Evolutionary conservation across 1,140 invertebrate genomes (phyloP), one percentile per base, ranked within the genome.

Genomic region (Oreohelix idahoensis): DNA sequence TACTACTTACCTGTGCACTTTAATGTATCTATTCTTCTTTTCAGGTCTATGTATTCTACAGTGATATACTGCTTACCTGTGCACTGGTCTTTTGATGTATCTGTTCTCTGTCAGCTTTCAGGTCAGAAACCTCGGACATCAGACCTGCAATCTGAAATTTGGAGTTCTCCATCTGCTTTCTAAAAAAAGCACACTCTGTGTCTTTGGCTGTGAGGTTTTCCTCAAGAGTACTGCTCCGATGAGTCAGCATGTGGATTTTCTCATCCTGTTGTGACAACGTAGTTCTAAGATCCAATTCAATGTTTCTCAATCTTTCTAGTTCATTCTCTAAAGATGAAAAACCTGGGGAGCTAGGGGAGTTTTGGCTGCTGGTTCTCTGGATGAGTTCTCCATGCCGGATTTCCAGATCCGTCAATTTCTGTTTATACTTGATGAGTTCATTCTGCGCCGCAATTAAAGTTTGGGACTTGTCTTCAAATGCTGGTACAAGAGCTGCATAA

Each of bases 391-490:
- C 88, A 85, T 92, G 89, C 63, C 88, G 89, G 63, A 88, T 89
- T 81, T 94, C 94, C 36, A 93, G 85, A 81, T 94, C 93, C 39
- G 90, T 88, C 38, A 93, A 90, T 73, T 93, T 92, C 81, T 94
- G 93, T 79, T 93, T 93, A 0, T 93, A 88, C 39, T 92, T 92
- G 53, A 94, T 88, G 8, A 94, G 84, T 83, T 95, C 94, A 86
- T 94, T 94, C 81, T 94, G 93, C 0, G 92, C 85, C 89, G 94
- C 93, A 2, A 94, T 70, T 15, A 94, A 81, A 36, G 89, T 90
- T 88, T 88, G 93, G 80, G 86, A 93, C 88, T 90, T 93, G 89
- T 91, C 94, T 90, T 92, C 93, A 89, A 83, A 93, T 82, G 87
- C 84, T 39, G 79, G 87, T 38, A 63, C 86, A 42, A 92, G 82